Percentiles rank a stretch among this genome's conserved stretches.
phyloP scores from a whole-genome alignment of 1,140 invertebrate genomes.

The Cotesia vestalis region DNA sequence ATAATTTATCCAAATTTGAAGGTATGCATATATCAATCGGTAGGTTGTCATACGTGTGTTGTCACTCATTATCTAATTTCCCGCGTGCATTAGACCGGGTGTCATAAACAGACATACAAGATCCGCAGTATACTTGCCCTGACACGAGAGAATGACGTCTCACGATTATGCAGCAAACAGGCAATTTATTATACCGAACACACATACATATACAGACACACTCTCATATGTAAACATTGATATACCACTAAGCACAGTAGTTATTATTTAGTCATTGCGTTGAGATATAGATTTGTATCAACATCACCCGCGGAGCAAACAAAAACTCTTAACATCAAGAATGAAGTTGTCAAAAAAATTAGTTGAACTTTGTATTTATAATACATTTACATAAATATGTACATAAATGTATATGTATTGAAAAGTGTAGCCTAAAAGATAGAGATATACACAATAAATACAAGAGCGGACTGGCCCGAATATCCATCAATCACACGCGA shows the following conservation, averaged over 20 bases:
- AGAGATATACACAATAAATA: constrained; percentile 3
- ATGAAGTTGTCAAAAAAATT: too few species aligned
- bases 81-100: background rate
- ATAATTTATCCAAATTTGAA: background rate
- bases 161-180: constrained; percentile 8
- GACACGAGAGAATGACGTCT: constrained; percentile 8
- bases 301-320: background rate
- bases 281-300: too few species aligned
- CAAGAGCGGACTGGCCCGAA: background rate
- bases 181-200: constrained; percentile 2
- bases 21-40: background rate
- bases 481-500: constrained; percentile 17
- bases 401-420: background rate
- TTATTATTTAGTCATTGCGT: too few species aligned
- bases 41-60: constrained; percentile 1
- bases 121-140: constrained; percentile 7
- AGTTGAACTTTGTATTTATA: too few species aligned
- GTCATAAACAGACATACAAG: background rate
- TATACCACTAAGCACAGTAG: too few species aligned
- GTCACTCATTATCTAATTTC: constrained; percentile 9
- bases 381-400: background rate
- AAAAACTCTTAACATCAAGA: background rate
- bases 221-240: too few species aligned
- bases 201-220: too few species aligned
- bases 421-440: background rate